Conservation (phyloP, 2,888 invertebrate species). For the Serrognathus titanus region DNA sequence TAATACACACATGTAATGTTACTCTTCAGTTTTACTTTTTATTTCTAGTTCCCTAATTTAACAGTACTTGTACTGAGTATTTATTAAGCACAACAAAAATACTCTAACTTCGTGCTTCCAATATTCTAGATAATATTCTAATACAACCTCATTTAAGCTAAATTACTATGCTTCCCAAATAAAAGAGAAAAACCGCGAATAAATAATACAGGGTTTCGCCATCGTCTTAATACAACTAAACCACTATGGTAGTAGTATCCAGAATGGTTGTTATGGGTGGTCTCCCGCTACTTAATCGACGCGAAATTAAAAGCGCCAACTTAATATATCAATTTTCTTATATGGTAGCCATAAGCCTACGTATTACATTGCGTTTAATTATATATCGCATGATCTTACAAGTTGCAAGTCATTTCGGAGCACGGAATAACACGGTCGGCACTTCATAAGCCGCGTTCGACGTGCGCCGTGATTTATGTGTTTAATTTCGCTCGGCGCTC, state of each 20-base stretch:
- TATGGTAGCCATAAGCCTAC: slow-evolving; percentile 29
- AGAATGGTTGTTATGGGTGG: slow-evolving; percentile 29
- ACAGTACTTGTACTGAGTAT: too few relatives aligned
- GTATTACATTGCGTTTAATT: slow-evolving; percentile 34
- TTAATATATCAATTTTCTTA: slow-evolving; percentile 37
- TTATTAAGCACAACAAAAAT: too few relatives aligned
- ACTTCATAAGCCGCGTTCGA: slow-evolving; percentile 15
- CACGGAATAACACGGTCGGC: slow-evolving; percentile 18
- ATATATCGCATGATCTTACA: slow-evolving; percentile 27
- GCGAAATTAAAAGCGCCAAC: slow-evolving; percentile 32
- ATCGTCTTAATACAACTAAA: too few relatives aligned
- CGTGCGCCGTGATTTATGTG: slow-evolving; percentile 16
- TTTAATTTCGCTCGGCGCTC: slow-evolving; percentile 16
- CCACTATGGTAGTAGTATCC: not conserved
- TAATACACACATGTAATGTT: too few relatives aligned
- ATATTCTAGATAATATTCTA: too few relatives aligned
- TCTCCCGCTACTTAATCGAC: slow-evolving; percentile 33
- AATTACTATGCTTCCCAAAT: too few relatives aligned
- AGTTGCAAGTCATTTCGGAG: slow-evolving; percentile 22
- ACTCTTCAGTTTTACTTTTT: too few relatives aligned
- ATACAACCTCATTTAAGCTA: too few relatives aligned
- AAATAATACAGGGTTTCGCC: too few relatives aligned
- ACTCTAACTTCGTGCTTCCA: too few relatives aligned
- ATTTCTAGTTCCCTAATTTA: not conserved
- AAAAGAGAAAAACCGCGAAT: too few relatives aligned